Percentiles rank a stretch among this genome's conserved stretches.
These are phyloP conservation scores for Anastrepha obliqua DNA, from an alignment of 1,140 invertebrate species.

Conservation along the genomic window DNA sequence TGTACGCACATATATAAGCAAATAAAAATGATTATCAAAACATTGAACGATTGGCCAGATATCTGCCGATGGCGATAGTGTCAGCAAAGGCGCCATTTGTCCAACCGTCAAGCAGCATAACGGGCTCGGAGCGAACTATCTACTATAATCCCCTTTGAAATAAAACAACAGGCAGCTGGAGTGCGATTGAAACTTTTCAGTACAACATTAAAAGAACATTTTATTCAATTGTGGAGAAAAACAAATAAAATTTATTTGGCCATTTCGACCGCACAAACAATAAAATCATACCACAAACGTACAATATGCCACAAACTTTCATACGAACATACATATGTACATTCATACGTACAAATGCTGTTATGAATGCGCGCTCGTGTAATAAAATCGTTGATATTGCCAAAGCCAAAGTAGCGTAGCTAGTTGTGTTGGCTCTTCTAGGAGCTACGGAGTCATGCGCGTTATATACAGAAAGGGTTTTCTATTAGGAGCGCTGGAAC, in stretches of 20 bases:
- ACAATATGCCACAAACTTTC: not conserved
- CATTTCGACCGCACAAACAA: conserved; percentile 55
- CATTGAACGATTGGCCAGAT: conserved; percentile 39
- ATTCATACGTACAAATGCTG: no score
- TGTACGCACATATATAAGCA: not conserved
- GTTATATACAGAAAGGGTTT: no score
- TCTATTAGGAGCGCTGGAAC: no score
- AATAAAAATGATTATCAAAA: conserved; percentile 42
- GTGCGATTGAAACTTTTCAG: conserved; percentile 47
- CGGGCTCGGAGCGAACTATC: not conserved
- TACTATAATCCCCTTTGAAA: conserved; percentile 1
- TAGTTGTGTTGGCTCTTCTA: not conserved
- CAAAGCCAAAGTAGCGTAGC: not conserved
- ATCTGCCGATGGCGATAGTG: conserved; percentile 25
- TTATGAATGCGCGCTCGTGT: not conserved
- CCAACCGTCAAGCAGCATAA: not conserved
- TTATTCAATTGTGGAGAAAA: conserved; percentile 70
- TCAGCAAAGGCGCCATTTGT: conserved; percentile 18
- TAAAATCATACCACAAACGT: conserved; percentile 52
- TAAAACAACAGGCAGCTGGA: not conserved
- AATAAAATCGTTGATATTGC: not conserved
- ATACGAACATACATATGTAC: no score
- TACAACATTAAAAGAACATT: conserved; percentile 63
- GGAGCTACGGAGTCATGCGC: not conserved
- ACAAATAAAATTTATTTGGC: conserved; percentile 57